Conservation (phyloP, 2,888 invertebrate genomes). For the Herminia tarsipennalis region DNA sequence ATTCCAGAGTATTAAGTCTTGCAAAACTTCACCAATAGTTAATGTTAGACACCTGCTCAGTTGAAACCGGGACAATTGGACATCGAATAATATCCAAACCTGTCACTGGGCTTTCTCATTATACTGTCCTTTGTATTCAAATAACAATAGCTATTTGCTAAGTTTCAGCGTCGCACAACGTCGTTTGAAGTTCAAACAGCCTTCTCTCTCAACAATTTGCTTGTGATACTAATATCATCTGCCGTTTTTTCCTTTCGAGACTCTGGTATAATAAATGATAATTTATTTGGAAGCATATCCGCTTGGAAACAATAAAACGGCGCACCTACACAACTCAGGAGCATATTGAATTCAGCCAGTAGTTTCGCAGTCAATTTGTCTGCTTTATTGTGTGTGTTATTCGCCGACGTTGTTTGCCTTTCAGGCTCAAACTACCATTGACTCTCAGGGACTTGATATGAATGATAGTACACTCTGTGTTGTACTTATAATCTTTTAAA, state of each 20-base stretch:
- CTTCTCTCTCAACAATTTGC: conserved; percentile 1
- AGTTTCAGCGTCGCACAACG: conserved; percentile 6
- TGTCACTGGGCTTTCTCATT: neutral
- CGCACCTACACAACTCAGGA: conserved; percentile 62
- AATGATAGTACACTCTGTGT: no score
- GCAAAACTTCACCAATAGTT: no score
- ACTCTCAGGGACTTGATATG: no score
- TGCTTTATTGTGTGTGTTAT: conserved; percentile 74
- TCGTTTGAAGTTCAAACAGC: conserved; percentile 7
- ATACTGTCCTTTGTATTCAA: conserved; percentile 5
- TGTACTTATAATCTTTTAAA: no score
- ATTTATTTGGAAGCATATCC: conserved; percentile 58
- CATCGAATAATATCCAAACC: no score
- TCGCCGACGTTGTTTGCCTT: conserved; percentile 55
- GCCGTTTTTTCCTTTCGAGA: conserved; percentile 14
- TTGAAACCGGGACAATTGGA: no score
- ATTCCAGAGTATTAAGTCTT: no score
- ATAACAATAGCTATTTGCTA: conserved; percentile 7
- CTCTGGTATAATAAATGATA: conserved; percentile 42
- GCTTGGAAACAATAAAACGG: conserved; percentile 69
- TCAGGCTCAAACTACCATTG: conserved; percentile 48
- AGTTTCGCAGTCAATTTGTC: conserved; percentile 77
- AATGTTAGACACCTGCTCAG: no score
- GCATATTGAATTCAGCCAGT: conserved; percentile 67
- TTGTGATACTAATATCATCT: conserved; percentile 5